Conservation (phyloP, 2,888 invertebrate species). For the Abscondita cerata region DNA sequence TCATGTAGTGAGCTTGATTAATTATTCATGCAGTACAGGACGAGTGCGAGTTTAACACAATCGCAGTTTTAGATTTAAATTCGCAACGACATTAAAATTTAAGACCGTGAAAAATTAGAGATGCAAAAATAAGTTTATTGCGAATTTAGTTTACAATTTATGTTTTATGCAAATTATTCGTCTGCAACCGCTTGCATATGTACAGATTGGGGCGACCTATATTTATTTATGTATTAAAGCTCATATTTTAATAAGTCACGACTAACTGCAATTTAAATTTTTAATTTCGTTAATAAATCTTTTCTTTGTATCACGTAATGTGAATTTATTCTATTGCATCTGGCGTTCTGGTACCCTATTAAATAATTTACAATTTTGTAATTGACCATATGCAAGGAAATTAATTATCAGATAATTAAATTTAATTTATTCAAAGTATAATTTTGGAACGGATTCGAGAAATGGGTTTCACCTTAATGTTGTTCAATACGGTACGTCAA, state of each 20-base stretch:
- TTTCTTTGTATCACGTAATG: no score
- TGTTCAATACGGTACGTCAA: no score
- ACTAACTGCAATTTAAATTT: no score
- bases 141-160: constrained; percentile 25
- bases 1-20: constrained; percentile 8
- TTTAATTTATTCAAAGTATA: no score
- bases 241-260: not conserved
- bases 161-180: constrained; percentile 22
- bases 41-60: constrained; percentile 21
- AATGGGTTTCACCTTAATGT: no score
- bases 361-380: no score
- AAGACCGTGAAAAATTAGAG: constrained; percentile 25
- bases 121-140: constrained; percentile 20
- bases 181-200: constrained; percentile 9
- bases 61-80: constrained; percentile 20
- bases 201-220: constrained; percentile 7
- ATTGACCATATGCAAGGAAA: no score
- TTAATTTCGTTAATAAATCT: no score
- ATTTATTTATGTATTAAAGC: constrained; percentile 1
- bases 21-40: constrained; percentile 21
- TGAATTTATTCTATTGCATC: no score
- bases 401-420: no score
- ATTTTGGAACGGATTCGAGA: no score
- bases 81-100: constrained; percentile 19
- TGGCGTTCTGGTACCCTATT: no score